Evolutionary conservation across 2,888 invertebrate genomes (phyloP).

Genomic region (Notocelia uddmanniana): DNA sequence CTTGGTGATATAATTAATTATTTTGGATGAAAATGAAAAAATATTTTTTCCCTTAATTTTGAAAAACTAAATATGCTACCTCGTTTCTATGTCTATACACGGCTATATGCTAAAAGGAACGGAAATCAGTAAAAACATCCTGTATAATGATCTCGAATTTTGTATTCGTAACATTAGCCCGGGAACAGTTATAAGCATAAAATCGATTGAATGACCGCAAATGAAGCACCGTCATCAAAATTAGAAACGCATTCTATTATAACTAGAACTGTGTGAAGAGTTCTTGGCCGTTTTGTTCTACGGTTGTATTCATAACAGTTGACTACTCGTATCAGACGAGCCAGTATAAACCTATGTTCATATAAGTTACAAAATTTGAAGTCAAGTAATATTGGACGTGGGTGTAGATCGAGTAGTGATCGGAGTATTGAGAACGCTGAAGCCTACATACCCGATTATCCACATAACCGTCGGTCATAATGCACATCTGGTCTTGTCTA

Average conservation of each 20-base stretch:
- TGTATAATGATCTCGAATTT: too few species aligned
- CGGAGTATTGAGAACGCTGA: not conserved
- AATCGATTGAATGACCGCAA: not conserved
- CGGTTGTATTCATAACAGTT: not conserved
- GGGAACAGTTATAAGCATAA: too few species aligned
- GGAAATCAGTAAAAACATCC: too few species aligned
- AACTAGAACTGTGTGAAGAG: not conserved
- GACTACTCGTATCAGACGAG: not conserved
- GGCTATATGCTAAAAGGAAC: too few species aligned
- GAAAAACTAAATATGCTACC: too few species aligned
- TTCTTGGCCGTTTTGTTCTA: not conserved
- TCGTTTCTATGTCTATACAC: too few species aligned
- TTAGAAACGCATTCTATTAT: slow-evolving; percentile 8
- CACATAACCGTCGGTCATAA: not conserved
- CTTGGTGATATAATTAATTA: too few species aligned
- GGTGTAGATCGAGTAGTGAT: not conserved
- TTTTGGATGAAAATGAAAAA: too few species aligned
- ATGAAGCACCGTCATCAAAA: not conserved
- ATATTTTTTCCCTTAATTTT: too few species aligned
- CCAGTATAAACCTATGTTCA: not conserved
- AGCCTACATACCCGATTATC: slow-evolving; percentile 31
- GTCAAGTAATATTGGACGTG: not conserved
- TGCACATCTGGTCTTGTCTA: not conserved
- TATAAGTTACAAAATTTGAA: not conserved
- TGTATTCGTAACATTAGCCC: too few species aligned